Conservation (phyloP, 2,797 vertebrate genomes). For the Neostethus bicornis region DNA sequence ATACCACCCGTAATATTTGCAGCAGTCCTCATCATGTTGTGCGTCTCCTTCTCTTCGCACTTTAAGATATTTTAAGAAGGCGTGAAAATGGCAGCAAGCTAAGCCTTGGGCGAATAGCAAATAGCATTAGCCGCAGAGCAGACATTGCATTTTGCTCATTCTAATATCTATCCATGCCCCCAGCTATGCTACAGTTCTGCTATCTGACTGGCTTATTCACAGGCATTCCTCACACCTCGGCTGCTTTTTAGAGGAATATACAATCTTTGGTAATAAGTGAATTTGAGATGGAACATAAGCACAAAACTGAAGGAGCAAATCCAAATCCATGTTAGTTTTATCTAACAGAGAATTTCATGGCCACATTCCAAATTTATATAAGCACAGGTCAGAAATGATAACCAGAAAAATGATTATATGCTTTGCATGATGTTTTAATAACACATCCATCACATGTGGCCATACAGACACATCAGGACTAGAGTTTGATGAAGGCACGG, state of each 20-base stretch:
- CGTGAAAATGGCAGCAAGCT: conserved; percentile 78
- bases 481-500: conserved; percentile 52
- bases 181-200: conserved; percentile 60
- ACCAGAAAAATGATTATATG: conserved; percentile 67
- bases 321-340: conserved; percentile 74
- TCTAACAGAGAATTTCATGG: conserved; percentile 65
- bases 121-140: conserved; percentile 73
- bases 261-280: conserved; percentile 69
- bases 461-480: conserved; percentile 40
- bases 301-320: conserved; percentile 65
- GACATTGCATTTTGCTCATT: conserved; percentile 63
- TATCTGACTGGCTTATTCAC: conserved; percentile 72
- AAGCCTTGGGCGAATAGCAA: conserved; percentile 74
- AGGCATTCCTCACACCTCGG: conserved; percentile 67
- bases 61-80: conserved; percentile 78
- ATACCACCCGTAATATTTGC: conserved; percentile 10
- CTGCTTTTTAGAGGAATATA: conserved; percentile 59
- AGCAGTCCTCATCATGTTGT: conserved; percentile 49
- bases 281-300: conserved; percentile 60
- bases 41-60: conserved; percentile 59
- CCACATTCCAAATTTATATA: conserved; percentile 65
- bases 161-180: conserved; percentile 62
- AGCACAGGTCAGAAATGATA: conserved; percentile 69
- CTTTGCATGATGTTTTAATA: conserved; percentile 70
- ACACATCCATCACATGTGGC: conserved; percentile 57